phyloP scores from a whole-genome alignment of 2,888 invertebrate genomes.

The Lepetodrilus schrolli region DNA sequence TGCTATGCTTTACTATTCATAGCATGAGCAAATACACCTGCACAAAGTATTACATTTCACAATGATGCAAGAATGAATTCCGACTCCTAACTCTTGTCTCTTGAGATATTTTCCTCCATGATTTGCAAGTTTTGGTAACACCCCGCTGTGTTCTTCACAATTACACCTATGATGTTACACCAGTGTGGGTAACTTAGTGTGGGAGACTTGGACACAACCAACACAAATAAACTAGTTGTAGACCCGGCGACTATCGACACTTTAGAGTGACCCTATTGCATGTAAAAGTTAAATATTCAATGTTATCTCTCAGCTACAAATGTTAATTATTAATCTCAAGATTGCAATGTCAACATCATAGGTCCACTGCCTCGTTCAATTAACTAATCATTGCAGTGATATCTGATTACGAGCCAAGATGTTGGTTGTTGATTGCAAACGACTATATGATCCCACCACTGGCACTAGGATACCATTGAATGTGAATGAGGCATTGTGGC shows the following conservation, averaged over 20 bases:
- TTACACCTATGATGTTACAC: too few species aligned
- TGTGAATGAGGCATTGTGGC: background rate
- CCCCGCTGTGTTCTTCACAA: background rate
- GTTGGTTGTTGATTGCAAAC: background rate
- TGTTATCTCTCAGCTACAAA: constrained; percentile 7
- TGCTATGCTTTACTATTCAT: too few species aligned
- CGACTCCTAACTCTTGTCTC: too few species aligned
- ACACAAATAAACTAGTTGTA: background rate
- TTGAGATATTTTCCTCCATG: too few species aligned
- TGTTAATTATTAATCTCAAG: constrained; percentile 21
- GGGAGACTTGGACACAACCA: too few species aligned
- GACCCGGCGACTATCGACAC: background rate
- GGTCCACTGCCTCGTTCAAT: background rate
- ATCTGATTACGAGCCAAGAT: background rate
- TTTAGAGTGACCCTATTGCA: background rate
- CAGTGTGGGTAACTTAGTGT: too few species aligned
- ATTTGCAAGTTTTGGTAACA: too few species aligned
- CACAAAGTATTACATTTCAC: too few species aligned
- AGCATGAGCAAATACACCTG: too few species aligned
- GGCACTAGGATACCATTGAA: background rate
- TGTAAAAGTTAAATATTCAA: background rate
- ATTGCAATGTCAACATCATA: background rate
- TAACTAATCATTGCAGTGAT: constrained; percentile 13
- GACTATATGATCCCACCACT: background rate
- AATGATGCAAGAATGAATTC: too few species aligned